Conservation (phyloP, 2,888 invertebrate genomes). For the Diadromus collaris region DNA sequence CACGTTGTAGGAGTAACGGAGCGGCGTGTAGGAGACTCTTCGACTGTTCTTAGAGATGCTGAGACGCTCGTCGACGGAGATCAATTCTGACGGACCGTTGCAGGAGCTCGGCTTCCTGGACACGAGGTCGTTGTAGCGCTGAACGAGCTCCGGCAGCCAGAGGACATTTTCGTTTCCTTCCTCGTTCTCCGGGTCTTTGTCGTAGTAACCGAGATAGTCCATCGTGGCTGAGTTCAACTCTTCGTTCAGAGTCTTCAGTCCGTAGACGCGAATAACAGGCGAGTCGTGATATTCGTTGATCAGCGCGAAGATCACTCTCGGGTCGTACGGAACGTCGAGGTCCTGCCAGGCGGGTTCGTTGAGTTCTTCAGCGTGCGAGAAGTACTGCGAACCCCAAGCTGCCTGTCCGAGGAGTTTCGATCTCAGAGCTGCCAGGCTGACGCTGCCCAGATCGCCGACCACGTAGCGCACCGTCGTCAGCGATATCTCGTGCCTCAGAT, state of each 20-base stretch:
- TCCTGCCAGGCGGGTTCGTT: constrained; percentile 77
- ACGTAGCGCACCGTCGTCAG: constrained; percentile 75
- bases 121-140: constrained; percentile 69
- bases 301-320: constrained; percentile 75
- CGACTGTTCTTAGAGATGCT: constrained; percentile 45
- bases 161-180: constrained; percentile 39
- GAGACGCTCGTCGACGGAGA: constrained; percentile 57
- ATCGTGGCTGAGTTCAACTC: constrained; percentile 65
- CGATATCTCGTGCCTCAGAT: constrained; percentile 70
- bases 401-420: constrained; percentile 71
- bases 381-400: constrained; percentile 63
- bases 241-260: constrained; percentile 70
- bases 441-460: constrained; percentile 77
- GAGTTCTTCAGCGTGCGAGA: constrained; percentile 71
- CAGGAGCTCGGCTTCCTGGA: constrained; percentile 39
- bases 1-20: constrained; percentile 66
- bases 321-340: constrained; percentile 74
- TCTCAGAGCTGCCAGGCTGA: constrained; percentile 75
- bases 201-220: constrained; percentile 70
- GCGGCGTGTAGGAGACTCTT: constrained; percentile 51
- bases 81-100: constrained; percentile 15
- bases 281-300: constrained; percentile 73
- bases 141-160: constrained; percentile 69
- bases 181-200: constrained; percentile 8
- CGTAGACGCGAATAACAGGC: constrained; percentile 70